A percentile compares a stretch with the other conserved stretches of the same genome.
These are phyloP conservation scores for Drosophila asahinai DNA, from an alignment of 1,140 invertebrate species.

Conservation along the genomic window DNA sequence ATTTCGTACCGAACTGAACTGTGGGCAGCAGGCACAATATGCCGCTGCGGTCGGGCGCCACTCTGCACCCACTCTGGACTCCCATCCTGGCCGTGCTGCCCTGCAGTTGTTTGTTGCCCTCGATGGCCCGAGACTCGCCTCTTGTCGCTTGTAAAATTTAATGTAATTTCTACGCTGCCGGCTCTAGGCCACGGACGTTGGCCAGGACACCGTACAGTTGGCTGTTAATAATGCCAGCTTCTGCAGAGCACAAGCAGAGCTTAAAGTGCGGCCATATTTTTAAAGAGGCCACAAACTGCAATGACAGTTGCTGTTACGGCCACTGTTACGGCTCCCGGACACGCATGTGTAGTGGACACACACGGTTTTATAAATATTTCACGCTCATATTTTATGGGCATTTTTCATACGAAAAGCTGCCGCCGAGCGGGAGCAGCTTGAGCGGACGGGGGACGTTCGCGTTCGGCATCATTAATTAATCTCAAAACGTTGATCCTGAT, in stretches of 20 bases:
- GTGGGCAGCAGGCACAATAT: slow-evolving; percentile 34
- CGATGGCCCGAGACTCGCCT: slow-evolving; percentile 16
- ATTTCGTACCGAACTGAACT: slow-evolving; percentile 44
- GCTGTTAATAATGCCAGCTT: slow-evolving; percentile 42
- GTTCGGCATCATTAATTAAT: slow-evolving; percentile 62
- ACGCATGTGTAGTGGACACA: slow-evolving; percentile 42
- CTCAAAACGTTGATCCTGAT: slow-evolving; percentile 50
- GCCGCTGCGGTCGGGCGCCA: slow-evolving; percentile 31
- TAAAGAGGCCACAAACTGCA: slow-evolving; percentile 60
- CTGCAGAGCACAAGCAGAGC: not conserved
- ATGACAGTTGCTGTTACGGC: slow-evolving; percentile 36
- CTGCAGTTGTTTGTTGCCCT: slow-evolving; percentile 38
- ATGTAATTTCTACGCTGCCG: slow-evolving; percentile 66
- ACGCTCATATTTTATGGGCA: slow-evolving; percentile 59
- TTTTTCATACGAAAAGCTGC: slow-evolving; percentile 46
- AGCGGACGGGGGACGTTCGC: not conserved
- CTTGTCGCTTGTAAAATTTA: slow-evolving; percentile 60
- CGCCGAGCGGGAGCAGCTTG: slow-evolving; percentile 32
- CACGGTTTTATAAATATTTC: slow-evolving; percentile 57
- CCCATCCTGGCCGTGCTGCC: too few relatives aligned
- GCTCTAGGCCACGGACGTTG: slow-evolving; percentile 57
- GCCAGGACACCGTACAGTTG: slow-evolving; percentile 25
- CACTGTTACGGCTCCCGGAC: slow-evolving; percentile 6
- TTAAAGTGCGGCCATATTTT: slow-evolving; percentile 57
- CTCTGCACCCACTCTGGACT: not conserved